Evolutionary conservation across 2,888 invertebrate genomes (phyloP).

Genomic region (Dynastes maya): DNA sequence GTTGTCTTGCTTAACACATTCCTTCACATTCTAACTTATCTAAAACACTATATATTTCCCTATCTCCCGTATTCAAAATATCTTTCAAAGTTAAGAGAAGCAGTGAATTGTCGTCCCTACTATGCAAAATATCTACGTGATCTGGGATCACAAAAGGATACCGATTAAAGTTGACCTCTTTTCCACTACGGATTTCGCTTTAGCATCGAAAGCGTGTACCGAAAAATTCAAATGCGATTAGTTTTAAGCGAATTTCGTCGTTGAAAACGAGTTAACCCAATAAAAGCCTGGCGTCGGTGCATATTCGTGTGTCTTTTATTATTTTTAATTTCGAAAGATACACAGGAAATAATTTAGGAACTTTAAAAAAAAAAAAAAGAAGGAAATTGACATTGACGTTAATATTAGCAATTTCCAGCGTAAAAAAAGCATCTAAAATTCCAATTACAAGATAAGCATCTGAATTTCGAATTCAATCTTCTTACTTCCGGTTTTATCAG

Average conservation of each 20-base stretch:
- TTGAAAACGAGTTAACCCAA: no score
- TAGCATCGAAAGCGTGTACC: not conserved
- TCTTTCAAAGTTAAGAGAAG: not conserved
- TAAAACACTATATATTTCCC: no score
- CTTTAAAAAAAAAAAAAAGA: no score
- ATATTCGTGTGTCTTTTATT: no score
- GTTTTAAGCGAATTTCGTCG: no score
- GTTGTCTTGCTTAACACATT: no score
- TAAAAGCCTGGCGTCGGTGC: not conserved
- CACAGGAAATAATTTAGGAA: no score
- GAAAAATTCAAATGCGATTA: slow-evolving; percentile 1
- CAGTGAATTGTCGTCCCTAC: not conserved
- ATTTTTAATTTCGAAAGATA: no score
- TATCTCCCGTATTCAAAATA: no score
- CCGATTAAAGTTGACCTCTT: slow-evolving; percentile 23
- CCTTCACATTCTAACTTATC: no score
- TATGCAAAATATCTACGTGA: slow-evolving; percentile 11
- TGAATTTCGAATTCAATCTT: slow-evolving; percentile 13
- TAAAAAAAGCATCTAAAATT: slow-evolving; percentile 11
- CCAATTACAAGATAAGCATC: slow-evolving; percentile 33
- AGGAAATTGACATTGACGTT: no score
- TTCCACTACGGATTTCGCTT: not conserved
- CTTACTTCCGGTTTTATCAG: slow-evolving; percentile 7
- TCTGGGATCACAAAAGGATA: slow-evolving; percentile 6
- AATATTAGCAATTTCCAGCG: not conserved